These are phyloP conservation scores for Lydus trimaculatus DNA, from an alignment of 2,888 invertebrate genomes.

Conservation along the genomic window DNA sequence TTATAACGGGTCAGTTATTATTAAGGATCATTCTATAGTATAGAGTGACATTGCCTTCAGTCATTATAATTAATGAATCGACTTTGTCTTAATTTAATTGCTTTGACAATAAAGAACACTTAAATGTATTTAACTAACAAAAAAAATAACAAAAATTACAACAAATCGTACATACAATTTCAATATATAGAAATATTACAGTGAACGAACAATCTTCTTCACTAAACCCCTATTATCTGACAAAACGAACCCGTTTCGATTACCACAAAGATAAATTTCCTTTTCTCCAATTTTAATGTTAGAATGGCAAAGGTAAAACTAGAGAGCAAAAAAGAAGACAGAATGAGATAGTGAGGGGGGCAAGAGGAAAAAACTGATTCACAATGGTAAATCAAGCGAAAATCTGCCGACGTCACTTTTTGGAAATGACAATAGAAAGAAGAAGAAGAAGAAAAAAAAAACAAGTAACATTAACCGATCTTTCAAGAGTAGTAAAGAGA, in stretches of 20 bases:
- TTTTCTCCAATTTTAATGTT: neutral
- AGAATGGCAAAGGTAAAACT: neutral
- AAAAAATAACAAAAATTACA: neutral
- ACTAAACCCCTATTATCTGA: neutral
- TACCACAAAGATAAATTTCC: conserved; percentile 5
- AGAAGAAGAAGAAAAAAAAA: neutral
- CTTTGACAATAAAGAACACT: neutral
- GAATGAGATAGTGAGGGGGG: neutral
- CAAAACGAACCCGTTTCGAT: conserved; percentile 2
- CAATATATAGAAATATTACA: neutral
- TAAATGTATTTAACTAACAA: no score
- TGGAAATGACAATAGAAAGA: neutral
- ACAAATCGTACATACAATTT: neutral
- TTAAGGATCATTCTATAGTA: neutral
- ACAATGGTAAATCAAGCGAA: neutral
- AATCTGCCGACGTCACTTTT: neutral
- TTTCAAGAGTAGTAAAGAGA: neutral
- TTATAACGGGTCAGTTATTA: neutral
- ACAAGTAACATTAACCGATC: neutral
- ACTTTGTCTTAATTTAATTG: neutral
- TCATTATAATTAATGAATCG: neutral
- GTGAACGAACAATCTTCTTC: neutral
- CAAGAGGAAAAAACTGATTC: neutral
- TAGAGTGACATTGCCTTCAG: neutral
- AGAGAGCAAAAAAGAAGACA: neutral